Conservation (phyloP, 2,797 vertebrate genomes). For the Crax fasciolata region DNA sequence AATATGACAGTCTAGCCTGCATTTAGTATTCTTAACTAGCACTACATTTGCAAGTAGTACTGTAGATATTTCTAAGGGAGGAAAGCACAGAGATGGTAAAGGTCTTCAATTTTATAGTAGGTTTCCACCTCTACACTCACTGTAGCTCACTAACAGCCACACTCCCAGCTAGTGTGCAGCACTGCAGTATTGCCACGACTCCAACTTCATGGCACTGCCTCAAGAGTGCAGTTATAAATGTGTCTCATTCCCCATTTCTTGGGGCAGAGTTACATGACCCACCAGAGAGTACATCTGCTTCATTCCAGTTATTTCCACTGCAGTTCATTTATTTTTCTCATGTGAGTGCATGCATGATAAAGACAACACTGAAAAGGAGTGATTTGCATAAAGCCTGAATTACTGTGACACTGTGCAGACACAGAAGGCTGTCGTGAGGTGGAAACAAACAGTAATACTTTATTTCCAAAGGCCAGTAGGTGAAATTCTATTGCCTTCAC, state of each 20-base stretch:
- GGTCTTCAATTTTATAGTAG: not conserved
- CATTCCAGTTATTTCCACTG: not conserved
- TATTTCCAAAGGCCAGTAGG: not conserved
- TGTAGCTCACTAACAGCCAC: not conserved
- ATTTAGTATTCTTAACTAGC: not conserved
- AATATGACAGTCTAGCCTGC: not conserved
- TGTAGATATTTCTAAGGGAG: not conserved
- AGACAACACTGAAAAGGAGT: not conserved
- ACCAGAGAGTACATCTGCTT: not conserved
- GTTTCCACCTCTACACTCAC: not conserved
- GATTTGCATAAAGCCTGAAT: not conserved
- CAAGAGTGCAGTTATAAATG: fast-evolving
- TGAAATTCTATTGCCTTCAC: not conserved
- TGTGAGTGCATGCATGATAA: not conserved
- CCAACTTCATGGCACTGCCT: not conserved
- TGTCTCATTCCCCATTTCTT: fast-evolving
- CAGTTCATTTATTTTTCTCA: not conserved
- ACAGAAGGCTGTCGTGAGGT: not conserved
- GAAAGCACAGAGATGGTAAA: not conserved
- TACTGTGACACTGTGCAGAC: not conserved
- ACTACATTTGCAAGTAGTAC: not conserved
- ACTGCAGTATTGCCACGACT: not conserved
- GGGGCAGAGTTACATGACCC: not conserved
- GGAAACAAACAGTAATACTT: not conserved
- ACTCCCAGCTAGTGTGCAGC: not conserved